Base-by-base conservation (phyloP, 2,797 vertebrate species). In the Amazona finschi region DNA sequence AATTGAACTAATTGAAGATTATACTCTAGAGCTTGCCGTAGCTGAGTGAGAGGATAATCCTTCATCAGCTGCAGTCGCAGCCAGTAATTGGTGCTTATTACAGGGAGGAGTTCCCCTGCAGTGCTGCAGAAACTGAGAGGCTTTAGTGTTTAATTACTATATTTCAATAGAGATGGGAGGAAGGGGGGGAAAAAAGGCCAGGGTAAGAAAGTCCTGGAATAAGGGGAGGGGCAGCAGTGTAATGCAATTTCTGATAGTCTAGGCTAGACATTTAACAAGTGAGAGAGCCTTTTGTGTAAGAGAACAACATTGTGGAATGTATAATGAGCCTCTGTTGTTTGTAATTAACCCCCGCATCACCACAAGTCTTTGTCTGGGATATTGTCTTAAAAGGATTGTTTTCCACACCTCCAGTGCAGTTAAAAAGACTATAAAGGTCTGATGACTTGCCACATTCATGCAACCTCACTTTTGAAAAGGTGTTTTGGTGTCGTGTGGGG, bases 1-100 rank as follows among this genome's bases (percentile, higher is more conserved):
- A 98, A 98, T 98, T 97, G 97, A 98, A 98, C 98, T 98, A 98
- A 99, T 98, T 98, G 98, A 98, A 98, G 98, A 98, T 98, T 98
- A 98, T 98, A 94, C 93, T 93, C 74, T 97, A 98, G 98, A 98
- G 98, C 96, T 98, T 94, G 97, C 97, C 95, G 89, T 97, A 97
- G 97, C 97, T 96, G 97, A 96, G 97, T 97, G 97, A 97, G 97
- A 92, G 97, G 98, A 98, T 98, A 98, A 98, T 98, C 98, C 98
- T 98, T 98, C 98, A 98, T 98, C 98, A 98, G 96, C 97, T 98
- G 97, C 97, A 97, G 96, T 98, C 95, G 97, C 97, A 96, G 98
- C 97, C 97, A 97, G 97, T 98, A 98, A 98, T 98, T 98, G 98
- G 98, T 98, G 98, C 97, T 98, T 97, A 98, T 98, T 98, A 98